phyloP scores from a whole-genome alignment of 37 sponge, comb jelly and placozoan species.

The Chondrosia reniformis region DNA sequence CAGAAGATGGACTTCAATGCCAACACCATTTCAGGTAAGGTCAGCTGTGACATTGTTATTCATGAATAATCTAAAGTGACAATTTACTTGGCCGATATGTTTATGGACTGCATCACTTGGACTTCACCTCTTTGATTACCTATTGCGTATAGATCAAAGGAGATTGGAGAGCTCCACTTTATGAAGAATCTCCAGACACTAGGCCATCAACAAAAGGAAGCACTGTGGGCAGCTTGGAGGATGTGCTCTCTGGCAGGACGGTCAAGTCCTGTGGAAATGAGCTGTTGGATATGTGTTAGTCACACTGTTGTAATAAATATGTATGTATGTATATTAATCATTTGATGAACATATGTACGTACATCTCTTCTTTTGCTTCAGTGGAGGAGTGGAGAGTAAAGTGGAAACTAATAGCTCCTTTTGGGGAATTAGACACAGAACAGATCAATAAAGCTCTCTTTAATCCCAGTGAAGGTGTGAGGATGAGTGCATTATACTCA shows the following conservation, averaged over 20 bases:
- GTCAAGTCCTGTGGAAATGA: slow-evolving; percentile 21
- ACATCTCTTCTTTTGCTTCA: neutral
- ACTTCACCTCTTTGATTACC: no score
- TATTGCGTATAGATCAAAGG: no score
- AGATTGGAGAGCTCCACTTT: no score
- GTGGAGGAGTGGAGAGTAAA: slow-evolving; percentile 53
- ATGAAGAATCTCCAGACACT: no score
- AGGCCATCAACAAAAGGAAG: no score
- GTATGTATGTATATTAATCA: no score
- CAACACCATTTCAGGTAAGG: slow-evolving; percentile 45
- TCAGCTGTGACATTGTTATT: neutral
- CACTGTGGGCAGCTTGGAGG: no score
- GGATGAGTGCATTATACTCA: slow-evolving; percentile 32
- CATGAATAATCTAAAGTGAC: neutral
- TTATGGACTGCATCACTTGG: neutral
- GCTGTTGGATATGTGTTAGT: slow-evolving; percentile 12
- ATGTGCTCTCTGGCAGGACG: no score
- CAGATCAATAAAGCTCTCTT: slow-evolving; percentile 20
- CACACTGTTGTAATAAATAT: no score
- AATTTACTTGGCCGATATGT: neutral
- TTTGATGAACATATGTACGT: slow-evolving; percentile 1
- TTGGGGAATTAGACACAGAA: neutral
- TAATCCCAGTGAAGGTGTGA: slow-evolving; percentile 30
- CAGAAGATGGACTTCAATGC: slow-evolving; percentile 54
- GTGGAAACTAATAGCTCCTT: slow-evolving; percentile 32